A percentile compares a stretch with the other conserved stretches of the same genome.
Conservation (phyloP, 2,888 invertebrate genomes). For the Pachycephus smyrnensis region DNA sequence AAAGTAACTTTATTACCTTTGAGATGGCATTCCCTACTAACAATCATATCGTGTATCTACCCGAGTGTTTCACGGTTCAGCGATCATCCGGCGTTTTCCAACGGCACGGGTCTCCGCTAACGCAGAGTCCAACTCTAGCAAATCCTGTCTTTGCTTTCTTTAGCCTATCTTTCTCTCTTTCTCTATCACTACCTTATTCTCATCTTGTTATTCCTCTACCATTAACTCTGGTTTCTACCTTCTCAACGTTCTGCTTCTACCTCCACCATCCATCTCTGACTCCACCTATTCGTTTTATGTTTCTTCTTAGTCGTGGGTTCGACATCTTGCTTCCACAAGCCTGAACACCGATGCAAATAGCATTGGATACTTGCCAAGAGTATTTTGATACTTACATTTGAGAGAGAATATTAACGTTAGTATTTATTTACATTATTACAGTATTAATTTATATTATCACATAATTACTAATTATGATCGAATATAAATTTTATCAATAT, state of each 20-base stretch:
- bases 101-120: background rate
- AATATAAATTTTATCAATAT: background rate
- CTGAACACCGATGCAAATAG: background rate
- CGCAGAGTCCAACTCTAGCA: background rate
- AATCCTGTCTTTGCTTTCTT: background rate
- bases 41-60: slow-evolving; percentile 36
- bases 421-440: background rate
- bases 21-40: slow-evolving; percentile 39
- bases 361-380: background rate
- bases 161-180: background rate
- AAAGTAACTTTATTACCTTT: background rate
- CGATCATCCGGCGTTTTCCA: slow-evolving; percentile 33
- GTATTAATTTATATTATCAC: background rate
- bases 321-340: background rate
- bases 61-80: slow-evolving; percentile 49
- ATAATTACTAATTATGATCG: background rate
- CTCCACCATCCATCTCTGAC: background rate
- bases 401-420: background rate
- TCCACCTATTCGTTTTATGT: background rate
- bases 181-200: background rate
- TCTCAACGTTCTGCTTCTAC: background rate
- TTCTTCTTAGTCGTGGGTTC: background rate
- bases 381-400: background rate
- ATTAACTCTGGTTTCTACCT: background rate
- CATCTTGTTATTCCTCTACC: background rate